Base-by-base conservation (phyloP, 2,113 vertebrate species). In the Paratilapia polleni region DNA sequence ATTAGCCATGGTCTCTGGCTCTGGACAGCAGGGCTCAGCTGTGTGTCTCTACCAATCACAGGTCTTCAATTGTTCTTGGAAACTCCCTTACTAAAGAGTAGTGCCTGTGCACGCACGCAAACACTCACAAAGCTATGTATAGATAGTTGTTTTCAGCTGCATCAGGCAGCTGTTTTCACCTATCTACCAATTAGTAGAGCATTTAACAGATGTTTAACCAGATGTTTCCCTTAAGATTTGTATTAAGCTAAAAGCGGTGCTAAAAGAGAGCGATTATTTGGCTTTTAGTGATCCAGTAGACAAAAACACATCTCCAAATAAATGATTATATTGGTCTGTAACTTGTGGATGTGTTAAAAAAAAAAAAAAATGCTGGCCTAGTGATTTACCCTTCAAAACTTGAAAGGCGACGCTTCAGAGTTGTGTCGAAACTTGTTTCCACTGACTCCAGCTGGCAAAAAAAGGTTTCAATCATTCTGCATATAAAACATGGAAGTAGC, bases 1-100 rank as follows among this genome's bases (percentile, higher is more conserved):
- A 85, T 92, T 90, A 83, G 81, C 61, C 34, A 49, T 62, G 81
- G 60, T 80, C 10, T 41, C 41, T 74, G 62, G 11, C 36, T 82
- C 19, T 80, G 76, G 63, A 89, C 82, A 36, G 58, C 22, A 31
- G 79, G 82, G 59, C 77, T 87, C 78, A 78, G 87, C 70, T 85
- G 73, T 84, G 74, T 54, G 59, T 76, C 64, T 79, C 62, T 85
- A 58, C 61, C 62, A 82, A 83, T 88, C 80, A 61, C 66, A 80
- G 43, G 62, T 66, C 56, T 58, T 86, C 24, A 36, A 47, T 82
- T 49, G 26, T 57, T 78, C 8, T 60, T 74, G 31, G 54, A 80
- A 66, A 59, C 22, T 38, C 20, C 0, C 75, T 60, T 38, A 77
- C 64, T 54, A 22, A 73, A 22, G 4, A 54, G 9, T 22, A 54